Evolutionary conservation across 2,888 invertebrate species (phyloP).

Genomic region (Mystacides longicornis): DNA sequence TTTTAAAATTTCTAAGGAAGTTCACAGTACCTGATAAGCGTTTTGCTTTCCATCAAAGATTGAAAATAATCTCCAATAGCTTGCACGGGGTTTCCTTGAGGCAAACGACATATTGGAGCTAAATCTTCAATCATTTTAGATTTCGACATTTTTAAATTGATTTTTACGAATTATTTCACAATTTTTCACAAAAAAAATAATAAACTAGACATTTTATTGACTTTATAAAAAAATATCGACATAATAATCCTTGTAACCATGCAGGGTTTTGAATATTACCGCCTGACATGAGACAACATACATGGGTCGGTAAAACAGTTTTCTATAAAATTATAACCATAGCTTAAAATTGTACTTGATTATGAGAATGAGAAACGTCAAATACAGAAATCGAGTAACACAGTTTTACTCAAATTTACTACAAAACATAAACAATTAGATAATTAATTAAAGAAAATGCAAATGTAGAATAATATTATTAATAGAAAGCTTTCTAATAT

Average conservation of each 20-base stretch:
- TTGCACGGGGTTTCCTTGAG: conserved; percentile 34
- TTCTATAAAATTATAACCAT: too few species aligned
- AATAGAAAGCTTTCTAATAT: too few species aligned
- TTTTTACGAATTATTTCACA: background rate
- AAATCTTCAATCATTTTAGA: conserved; percentile 34
- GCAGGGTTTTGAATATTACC: background rate
- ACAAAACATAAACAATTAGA: too few species aligned
- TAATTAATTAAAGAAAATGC: too few species aligned
- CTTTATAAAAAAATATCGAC: background rate
- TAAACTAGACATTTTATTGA: background rate
- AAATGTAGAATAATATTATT: too few species aligned
- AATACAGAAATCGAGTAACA: too few species aligned
- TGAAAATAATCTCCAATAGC: conserved; percentile 47
- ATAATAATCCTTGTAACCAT: background rate
- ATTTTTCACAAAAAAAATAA: background rate
- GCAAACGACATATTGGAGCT: conserved; percentile 35
- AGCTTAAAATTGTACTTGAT: too few species aligned
- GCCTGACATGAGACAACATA: background rate
- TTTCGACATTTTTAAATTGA: background rate
- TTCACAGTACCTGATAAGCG: conserved; percentile 48
- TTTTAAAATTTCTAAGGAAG: too few species aligned
- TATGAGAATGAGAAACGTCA: too few species aligned
- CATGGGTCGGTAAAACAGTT: background rate
- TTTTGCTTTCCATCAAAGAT: conserved; percentile 46
- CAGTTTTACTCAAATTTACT: too few species aligned